Percentiles rank a stretch among this genome's conserved stretches.
These are phyloP conservation scores for Yponomeuta plumbellus DNA, from an alignment of 2,888 invertebrate species.

Conservation along the genomic window DNA sequence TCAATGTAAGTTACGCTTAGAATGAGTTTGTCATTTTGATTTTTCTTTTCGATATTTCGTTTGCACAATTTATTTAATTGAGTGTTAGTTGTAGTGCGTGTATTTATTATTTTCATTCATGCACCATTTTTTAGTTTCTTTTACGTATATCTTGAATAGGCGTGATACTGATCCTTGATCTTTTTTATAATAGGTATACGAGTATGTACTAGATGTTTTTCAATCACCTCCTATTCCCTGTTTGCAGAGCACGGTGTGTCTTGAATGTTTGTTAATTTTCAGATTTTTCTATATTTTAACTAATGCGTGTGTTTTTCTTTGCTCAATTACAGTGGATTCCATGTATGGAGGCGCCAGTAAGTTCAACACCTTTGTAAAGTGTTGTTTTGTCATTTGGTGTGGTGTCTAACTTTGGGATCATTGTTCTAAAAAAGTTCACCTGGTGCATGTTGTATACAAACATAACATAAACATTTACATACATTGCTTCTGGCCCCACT, in stretches of 20 bases:
- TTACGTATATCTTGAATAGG: neutral
- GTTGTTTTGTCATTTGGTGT: constrained; percentile 10
- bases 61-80: constrained; percentile 55
- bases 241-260: constrained; percentile 43
- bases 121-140: constrained; percentile 64
- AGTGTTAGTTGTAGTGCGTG: constrained; percentile 57
- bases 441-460: neutral
- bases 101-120: constrained; percentile 48
- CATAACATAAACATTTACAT: too few species aligned
- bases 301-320: constrained; percentile 58
- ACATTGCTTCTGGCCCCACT: too few species aligned
- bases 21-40: constrained; percentile 34
- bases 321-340: constrained; percentile 80
- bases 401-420: constrained; percentile 10
- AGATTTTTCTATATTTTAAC: constrained; percentile 33
- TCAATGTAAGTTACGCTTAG: constrained; percentile 67
- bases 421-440: neutral
- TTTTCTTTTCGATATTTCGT: constrained; percentile 43
- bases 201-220: neutral
- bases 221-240: constrained; percentile 10
- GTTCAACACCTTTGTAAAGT: constrained; percentile 41
- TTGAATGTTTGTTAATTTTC: constrained; percentile 1
- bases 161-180: neutral
- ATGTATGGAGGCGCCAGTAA: constrained; percentile 84
- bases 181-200: neutral